These are phyloP conservation scores for Exephanes ischioxanthus DNA, from an alignment of 2,888 invertebrate genomes.

Conservation along the genomic window DNA sequence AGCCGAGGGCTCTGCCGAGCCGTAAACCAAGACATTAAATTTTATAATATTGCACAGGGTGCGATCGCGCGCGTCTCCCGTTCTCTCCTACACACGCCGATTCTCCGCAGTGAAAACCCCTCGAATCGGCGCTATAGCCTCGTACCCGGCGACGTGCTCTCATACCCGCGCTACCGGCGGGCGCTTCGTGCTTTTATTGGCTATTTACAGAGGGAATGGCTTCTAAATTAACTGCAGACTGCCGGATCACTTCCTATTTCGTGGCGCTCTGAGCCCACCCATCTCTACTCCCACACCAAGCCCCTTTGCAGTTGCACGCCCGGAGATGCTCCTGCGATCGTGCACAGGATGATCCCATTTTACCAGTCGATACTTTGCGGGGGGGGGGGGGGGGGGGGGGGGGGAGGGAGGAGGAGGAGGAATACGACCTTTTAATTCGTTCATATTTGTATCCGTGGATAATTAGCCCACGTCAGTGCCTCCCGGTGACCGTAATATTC, in stretches of 20 bases:
- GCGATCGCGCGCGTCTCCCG: slow-evolving; percentile 73
- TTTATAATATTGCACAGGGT: slow-evolving; percentile 83
- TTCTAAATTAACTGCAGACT: slow-evolving; percentile 85
- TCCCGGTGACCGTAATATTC: not conserved
- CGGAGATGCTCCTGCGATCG: slow-evolving; percentile 27
- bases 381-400: too few relatives aligned
- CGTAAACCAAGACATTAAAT: slow-evolving; percentile 85
- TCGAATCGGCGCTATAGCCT: slow-evolving; percentile 73
- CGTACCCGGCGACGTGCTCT: slow-evolving; percentile 58
- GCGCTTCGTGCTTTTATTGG: slow-evolving; percentile 82
- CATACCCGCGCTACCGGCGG: slow-evolving; percentile 47
- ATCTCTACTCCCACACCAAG: not conserved
- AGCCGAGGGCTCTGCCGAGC: slow-evolving; percentile 80
- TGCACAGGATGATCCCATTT: slow-evolving; percentile 34
- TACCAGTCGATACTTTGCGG: not conserved
- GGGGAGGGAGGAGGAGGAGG: too few relatives aligned
- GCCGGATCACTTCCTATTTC: slow-evolving; percentile 80
- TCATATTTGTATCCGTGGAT: not conserved
- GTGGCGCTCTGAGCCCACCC: slow-evolving; percentile 54
- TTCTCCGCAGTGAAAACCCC: slow-evolving; percentile 50
- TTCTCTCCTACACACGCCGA: slow-evolving; percentile 47
- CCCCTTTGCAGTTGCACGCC: slow-evolving; percentile 35
- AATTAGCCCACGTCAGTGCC: not conserved
- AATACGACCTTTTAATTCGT: not conserved
- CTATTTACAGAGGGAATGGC: slow-evolving; percentile 85